Evolutionary conservation across 2,888 invertebrate species (phyloP), one percentile per base, ranked within the genome.

Genomic region (Abrostola triplasia): DNA sequence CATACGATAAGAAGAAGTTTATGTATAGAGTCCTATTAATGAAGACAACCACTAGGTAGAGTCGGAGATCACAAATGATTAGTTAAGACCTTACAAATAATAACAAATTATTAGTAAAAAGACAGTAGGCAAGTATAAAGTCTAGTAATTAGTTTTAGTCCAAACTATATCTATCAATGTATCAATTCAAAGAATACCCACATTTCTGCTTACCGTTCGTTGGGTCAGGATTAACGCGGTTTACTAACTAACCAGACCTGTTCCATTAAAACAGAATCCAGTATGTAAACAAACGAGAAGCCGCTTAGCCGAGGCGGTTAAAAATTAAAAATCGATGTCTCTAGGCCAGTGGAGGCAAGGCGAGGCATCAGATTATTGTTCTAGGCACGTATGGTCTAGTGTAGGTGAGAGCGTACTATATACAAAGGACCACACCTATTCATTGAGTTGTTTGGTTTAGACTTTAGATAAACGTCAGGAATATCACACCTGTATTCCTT

Each of bases 281-380:
- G 71, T 65, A 67, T 60, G 64, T 66, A 66, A 78, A 78, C 61
- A 78, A 64, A 78, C 36, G 41, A 10, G 59, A 63, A 76, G 66
- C 52, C 44, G 65, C 68, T 78, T 66, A 66, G 50, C 44, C 41
- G 60, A 54, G 47, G 60, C 60, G 55, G 59, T 79, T 72, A 62
- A 76, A 76, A 76, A 78, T 79, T 72, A 62, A 76, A 76, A 76
- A 78, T 70, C 72, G 52, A 69, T 67, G 73, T 38, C 57, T 59
- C 52, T 63, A 63, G 58, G 62, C 67, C 24, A 24, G 24, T 24
- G 1, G 49, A 11, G 38, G 24, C 55, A 42, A 38, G 52, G 59
- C 59, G 54, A 47, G 58, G 63, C 40, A 12, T 53, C 51, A 66
- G 72, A 73, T 73, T 78, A 77, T 73, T 78, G 73, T 73, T 70